Conservation (phyloP, 2,113 vertebrate genomes). For the Scomber colias region DNA sequence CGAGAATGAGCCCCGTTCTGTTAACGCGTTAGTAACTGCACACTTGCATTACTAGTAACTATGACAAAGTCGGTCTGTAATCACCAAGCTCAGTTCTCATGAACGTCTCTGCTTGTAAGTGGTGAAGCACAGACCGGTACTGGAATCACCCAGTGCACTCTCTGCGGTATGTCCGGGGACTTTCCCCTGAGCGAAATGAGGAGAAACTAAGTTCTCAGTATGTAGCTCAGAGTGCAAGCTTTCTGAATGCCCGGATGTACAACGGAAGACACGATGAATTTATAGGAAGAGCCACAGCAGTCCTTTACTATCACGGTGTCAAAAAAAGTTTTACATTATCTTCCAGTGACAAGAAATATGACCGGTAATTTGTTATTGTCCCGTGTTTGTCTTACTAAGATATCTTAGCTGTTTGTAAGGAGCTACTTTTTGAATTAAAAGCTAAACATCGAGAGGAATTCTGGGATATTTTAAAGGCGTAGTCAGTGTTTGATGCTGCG, state of each 20-base stretch:
- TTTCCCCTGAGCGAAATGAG: slow-evolving; percentile 57
- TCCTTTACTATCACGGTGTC: background rate
- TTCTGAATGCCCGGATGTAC: slow-evolving; percentile 69
- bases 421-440: background rate
- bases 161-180: slow-evolving; percentile 78
- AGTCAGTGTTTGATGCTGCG: background rate
- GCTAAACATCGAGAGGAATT: background rate
- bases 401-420: background rate
- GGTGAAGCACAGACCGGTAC: accelerated
- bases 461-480: slow-evolving; percentile 51
- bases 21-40: slow-evolving; percentile 19
- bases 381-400: background rate
- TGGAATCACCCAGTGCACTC: slow-evolving; percentile 60
- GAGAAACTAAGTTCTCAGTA: slow-evolving; percentile 48
- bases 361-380: accelerated
- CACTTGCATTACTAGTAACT: slow-evolving; percentile 65
- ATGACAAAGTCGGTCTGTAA: slow-evolving; percentile 53
- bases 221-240: slow-evolving; percentile 77
- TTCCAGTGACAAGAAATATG: accelerated
- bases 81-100: slow-evolving; percentile 30
- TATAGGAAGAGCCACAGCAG: accelerated
- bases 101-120: background rate
- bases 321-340: accelerated
- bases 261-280: accelerated
- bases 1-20: slow-evolving; percentile 83